Evolutionary conservation across 2,113 vertebrate species (phyloP).

Genomic region (Xiphias gladius): DNA sequence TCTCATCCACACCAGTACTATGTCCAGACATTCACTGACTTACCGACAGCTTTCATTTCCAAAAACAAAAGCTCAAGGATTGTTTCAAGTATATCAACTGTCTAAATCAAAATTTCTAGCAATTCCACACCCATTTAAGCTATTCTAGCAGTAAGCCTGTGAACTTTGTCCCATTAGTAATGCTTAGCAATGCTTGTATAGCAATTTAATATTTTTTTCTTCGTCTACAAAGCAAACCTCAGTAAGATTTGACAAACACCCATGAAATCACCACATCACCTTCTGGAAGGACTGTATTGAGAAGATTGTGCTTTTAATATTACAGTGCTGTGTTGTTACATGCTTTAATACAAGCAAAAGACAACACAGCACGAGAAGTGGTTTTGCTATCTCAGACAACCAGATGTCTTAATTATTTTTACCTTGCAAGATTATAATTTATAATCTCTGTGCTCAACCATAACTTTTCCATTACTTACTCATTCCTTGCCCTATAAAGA

Average conservation of each 20-base stretch:
- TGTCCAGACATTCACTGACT: background rate
- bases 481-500: background rate
- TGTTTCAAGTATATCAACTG: background rate
- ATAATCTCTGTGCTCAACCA: background rate
- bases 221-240: background rate
- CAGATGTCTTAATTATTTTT: background rate
- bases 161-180: background rate
- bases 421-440: background rate
- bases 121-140: background rate
- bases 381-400: background rate
- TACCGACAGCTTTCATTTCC: background rate
- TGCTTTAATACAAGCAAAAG: background rate
- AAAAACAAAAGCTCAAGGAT: background rate
- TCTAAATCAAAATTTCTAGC: background rate
- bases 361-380: background rate
- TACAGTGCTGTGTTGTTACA: background rate
- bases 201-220: background rate
- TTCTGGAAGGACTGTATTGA: background rate
- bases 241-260: background rate
- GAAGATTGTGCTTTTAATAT: background rate
- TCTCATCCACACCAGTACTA: background rate
- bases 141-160: background rate
- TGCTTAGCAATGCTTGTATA: background rate
- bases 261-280: background rate
- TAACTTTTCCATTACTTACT: background rate